Base-by-base conservation (phyloP, 1,140 invertebrate genomes). In the Tetranychus cinnabarinus region DNA sequence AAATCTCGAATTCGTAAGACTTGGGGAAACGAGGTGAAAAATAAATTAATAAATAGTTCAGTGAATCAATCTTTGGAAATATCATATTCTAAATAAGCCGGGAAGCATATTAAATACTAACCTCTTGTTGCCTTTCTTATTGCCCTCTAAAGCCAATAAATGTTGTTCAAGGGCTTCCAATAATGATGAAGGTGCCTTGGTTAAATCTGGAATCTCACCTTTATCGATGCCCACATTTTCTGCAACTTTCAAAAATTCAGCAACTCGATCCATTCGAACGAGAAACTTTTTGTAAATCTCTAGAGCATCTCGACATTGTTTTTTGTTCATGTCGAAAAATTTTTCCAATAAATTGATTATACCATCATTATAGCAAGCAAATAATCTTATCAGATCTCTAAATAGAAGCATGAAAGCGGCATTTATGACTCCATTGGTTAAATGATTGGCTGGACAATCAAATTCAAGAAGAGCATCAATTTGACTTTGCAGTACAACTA, bases 251-350 rank as follows among this genome's bases (percentile, higher is more conserved):
- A 99, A 77, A 74, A 98, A 98, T 79, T 97, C 92, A 58, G 87
- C 88, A 48, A 98, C 93, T 74, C 89, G 82, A 75, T 99, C 93
- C 89, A 98, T 97, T 69, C 93, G 79, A 66, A 93, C 90, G 59
- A 98, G 81, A 76, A 99, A 99, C 75, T 93, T 96, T 76, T 98
- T 98, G 74, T 99, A 99, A 65, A 96, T 81, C 72, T 99, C 96
- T 69, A 99, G 79, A 64, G 90, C 93, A 72, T 99, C 93, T 70
- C 89, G 81, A 70, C 88, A 93, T 67, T 79, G 75, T 67, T 99
- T 99, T 73, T 97, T 98, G 75, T 98, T 97, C 92, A 98, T 97
- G 73, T 97, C 91, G 77, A 98, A 99, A 77, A 92, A 98, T 66
- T 72, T 72, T 84, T 83, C 83, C 74, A 99, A 77, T 66, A 98